Base-by-base conservation (phyloP, 2,797 vertebrate species). In the Acipenser transmontanus region DNA sequence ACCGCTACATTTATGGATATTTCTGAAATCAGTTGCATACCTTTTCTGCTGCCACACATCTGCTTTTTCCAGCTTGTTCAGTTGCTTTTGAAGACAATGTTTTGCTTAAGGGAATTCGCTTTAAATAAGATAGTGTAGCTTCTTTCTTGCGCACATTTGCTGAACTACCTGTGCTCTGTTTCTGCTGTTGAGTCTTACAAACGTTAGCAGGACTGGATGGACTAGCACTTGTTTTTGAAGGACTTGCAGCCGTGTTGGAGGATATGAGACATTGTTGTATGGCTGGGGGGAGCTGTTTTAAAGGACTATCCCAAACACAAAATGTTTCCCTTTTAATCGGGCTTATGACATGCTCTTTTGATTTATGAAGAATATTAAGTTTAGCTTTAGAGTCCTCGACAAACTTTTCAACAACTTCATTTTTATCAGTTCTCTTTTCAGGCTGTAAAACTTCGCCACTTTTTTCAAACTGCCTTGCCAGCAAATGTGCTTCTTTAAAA, bases 281-380 rank as follows among this genome's bases (percentile, higher is more conserved):
- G 8, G 81, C 82, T 0, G 91, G 85, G 0, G 88, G 92, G 62
- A 94, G 86, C 68, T 88, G 80, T 69, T 84, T 91, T 59, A 87
- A 72, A 7, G 92, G 91, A 71, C 89, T 92, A 6, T 93, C 92
- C 72, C 80, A 74, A 56, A 98, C 86, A 48, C 83, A 92, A 80
- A 91, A 98, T 0, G 95, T 98, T 76, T 96, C 91, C 48, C 95
- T 85, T 72, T 95, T 98, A 63, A 89, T 76, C 5, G 95, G 92
- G 66, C 86, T 95, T 66, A 82, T 80, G 2, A 62, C 66, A 2
- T 4, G 10, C 6, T 64, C 50, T 10, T 70, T 65, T 7, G 82
- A 73, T 5, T 78, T 82, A 72, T 77, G 74, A 17, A 97, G 75
- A 61, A 92, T 67, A 47, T 72, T 78, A 63, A 93, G 4, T 77